Conservation (phyloP, 2,113 vertebrate genomes). For the Prochilodus magdalenae region DNA sequence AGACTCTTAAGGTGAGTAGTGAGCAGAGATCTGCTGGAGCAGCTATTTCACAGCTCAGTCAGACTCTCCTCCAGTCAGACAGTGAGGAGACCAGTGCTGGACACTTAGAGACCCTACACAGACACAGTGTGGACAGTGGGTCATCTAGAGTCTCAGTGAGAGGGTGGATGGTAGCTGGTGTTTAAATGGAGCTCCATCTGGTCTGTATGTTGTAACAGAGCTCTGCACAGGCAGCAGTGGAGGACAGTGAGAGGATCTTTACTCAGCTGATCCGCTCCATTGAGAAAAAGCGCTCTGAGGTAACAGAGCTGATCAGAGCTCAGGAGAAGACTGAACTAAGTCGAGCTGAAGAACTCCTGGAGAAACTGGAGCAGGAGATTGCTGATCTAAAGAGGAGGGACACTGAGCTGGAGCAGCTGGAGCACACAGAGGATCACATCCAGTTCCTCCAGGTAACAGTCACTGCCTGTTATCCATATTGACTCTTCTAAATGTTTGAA, state of each 20-base stretch:
- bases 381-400: constrained; percentile 40
- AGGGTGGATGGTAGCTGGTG: too few relatives aligned
- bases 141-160: too few relatives aligned
- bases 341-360: constrained; percentile 15
- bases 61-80: neutral
- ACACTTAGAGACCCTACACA: neutral
- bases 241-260: constrained; percentile 10
- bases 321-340: constrained; percentile 40
- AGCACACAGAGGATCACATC: constrained; percentile 44
- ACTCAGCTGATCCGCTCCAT: constrained; percentile 43
- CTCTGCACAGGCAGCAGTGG: constrained; percentile 11
- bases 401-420: constrained; percentile 45
- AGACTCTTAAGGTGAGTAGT: neutral
- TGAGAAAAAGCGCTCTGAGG: constrained; percentile 48
- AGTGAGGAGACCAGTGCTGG: neutral
- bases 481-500: too few relatives aligned
- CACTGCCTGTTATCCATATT: too few relatives aligned
- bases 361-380: constrained; percentile 49
- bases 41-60: neutral
- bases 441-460: constrained; percentile 46
- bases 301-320: constrained; percentile 42
- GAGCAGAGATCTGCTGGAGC: neutral
- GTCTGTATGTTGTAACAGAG: neutral
- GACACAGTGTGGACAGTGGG: too few relatives aligned
- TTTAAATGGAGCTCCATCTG: neutral